Evolutionary conservation across 1,140 invertebrate genomes (phyloP).

Genomic region (Chlorops oryzae): DNA sequence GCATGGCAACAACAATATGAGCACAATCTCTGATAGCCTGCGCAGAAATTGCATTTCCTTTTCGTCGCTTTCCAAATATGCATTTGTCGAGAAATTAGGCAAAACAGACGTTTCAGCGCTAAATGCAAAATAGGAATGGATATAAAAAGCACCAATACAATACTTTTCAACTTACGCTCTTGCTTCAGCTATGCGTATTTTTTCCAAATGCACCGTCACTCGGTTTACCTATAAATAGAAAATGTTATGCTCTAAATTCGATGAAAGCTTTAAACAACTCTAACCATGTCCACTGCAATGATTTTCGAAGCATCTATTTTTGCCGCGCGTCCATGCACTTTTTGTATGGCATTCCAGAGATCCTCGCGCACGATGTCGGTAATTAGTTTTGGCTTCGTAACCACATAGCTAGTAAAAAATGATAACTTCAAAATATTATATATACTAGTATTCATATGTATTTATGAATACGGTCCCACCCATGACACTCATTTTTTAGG

Average conservation of each 20-base stretch:
- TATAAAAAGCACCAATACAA: neutral
- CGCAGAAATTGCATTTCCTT: conserved; percentile 75
- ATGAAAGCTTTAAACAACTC: too few relatives aligned
- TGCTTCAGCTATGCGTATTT: conserved; percentile 69
- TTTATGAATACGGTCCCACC: neutral
- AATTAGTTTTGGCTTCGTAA: conserved; percentile 53
- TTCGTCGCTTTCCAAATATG: conserved; percentile 65
- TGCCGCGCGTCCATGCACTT: conserved; percentile 64
- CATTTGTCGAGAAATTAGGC: conserved; percentile 68
- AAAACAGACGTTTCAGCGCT: conserved; percentile 56
- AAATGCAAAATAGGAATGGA: conserved; percentile 9
- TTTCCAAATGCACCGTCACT: conserved; percentile 78
- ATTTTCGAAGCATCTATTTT: conserved; percentile 76
- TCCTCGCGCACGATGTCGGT: conserved; percentile 69
- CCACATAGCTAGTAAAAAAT: conserved; percentile 29
- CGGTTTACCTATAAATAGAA: too few relatives aligned
- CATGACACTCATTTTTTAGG: too few relatives aligned
- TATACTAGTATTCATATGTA: too few relatives aligned
- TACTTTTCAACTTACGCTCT: conserved; percentile 57
- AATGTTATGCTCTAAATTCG: neutral
- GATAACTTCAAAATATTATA: too few relatives aligned
- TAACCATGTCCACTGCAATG: conserved; percentile 74
- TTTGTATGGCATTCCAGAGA: conserved; percentile 72
- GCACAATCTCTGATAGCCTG: conserved; percentile 72
- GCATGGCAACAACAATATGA: conserved; percentile 72